These are phyloP conservation scores for Cnemophilus loriae DNA, from an alignment of 2,113 vertebrate genomes.

Conservation along the genomic window DNA sequence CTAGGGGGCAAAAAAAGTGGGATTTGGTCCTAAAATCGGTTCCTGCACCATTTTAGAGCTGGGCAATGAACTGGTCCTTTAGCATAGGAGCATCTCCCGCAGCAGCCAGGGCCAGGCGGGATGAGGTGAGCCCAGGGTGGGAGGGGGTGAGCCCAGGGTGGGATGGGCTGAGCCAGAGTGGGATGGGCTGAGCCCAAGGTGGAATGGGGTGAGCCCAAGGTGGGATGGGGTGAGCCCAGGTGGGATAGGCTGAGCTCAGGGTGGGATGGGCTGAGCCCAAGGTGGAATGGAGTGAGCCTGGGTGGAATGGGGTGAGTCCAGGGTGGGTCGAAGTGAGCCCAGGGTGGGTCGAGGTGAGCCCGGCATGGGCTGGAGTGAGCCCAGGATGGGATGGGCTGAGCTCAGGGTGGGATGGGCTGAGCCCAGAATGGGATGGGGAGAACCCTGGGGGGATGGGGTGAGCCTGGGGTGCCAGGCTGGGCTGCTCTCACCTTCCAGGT, in stretches of 20 bases:
- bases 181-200: background rate
- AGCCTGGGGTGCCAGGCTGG: no score
- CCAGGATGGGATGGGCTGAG: background rate
- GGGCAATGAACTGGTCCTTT: background rate
- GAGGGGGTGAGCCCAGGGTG: background rate
- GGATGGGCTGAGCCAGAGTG: background rate
- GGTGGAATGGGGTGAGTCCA: background rate
- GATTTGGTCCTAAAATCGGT: background rate
- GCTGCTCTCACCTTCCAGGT: no score
- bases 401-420: no score
- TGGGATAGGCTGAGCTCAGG: background rate
- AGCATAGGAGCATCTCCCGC: background rate
- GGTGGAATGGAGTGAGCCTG: background rate
- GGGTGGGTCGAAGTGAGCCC: rapidly evolving
- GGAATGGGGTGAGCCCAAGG: rapidly evolving
- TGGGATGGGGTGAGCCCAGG: background rate
- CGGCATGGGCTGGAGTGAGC: rapidly evolving
- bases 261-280: background rate
- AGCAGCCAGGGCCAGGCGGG: background rate
- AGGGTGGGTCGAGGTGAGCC: background rate
- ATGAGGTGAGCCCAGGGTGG: background rate
- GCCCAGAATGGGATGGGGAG: no score
- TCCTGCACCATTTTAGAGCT: background rate
- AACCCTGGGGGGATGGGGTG: rapidly evolving
- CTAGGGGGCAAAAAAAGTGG: rapidly evolving